phyloP scores from a whole-genome alignment of 2,888 invertebrate genomes.

The Amblyjoppa proteus region DNA sequence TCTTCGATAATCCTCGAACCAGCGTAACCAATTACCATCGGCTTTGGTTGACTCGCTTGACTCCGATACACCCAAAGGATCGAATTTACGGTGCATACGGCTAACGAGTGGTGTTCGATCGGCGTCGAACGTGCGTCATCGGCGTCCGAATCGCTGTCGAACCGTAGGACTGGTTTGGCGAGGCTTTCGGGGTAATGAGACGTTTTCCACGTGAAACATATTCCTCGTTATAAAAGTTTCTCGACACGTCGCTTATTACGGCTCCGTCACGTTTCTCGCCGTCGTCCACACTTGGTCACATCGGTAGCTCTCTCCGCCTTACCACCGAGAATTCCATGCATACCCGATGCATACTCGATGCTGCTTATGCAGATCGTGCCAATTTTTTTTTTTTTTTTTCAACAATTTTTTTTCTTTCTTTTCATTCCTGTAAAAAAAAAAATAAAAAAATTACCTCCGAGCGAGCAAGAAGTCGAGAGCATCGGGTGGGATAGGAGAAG shows the following conservation, averaged over 20 bases:
- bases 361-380: conserved; percentile 5
- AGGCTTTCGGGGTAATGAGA: conserved; percentile 59
- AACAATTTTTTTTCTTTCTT: conserved; percentile 37
- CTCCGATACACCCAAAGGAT: conserved; percentile 32
- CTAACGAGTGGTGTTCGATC: conserved; percentile 44
- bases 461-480: conserved; percentile 55
- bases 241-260: conserved; percentile 23
- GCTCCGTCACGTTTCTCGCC: conserved; percentile 11
- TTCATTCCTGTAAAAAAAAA: background rate
- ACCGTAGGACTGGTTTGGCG: conserved; percentile 61
- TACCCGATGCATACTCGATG: conserved; percentile 23
- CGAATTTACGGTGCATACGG: conserved; percentile 56
- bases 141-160: conserved; percentile 42
- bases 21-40: conserved; percentile 50
- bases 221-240: conserved; percentile 52
- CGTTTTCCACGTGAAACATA: conserved; percentile 49
- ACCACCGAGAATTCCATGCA: conserved; percentile 12
- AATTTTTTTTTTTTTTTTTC: conserved; percentile 30
- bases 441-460: background rate
- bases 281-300: conserved; percentile 47
- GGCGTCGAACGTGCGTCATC: conserved; percentile 30
- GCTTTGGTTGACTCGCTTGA: conserved; percentile 25
- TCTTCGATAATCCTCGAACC: conserved; percentile 52
- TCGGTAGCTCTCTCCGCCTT: conserved; percentile 9
- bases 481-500: conserved; percentile 69